phyloP scores from a whole-genome alignment of 2,797 vertebrate species.

The Brachyrhaphis roseni region DNA sequence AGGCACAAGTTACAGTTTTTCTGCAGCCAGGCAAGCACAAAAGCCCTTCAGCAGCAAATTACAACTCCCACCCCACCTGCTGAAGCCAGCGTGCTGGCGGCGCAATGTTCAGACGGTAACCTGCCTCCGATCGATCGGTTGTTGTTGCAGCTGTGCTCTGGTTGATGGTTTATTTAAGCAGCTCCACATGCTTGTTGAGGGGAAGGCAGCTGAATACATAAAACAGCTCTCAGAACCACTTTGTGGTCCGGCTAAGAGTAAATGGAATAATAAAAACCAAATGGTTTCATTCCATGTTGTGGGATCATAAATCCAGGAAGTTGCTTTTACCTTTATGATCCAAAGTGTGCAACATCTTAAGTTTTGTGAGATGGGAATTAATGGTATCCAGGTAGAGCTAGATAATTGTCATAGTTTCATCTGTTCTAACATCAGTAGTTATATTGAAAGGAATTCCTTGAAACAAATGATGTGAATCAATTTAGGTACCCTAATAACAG shows the following conservation, averaged over 20 bases:
- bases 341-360: conserved; percentile 74
- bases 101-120: conserved; percentile 90
- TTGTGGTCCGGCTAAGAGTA: conserved; percentile 98
- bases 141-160: conserved; percentile 98
- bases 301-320: conserved; percentile 93
- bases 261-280: conserved; percentile 99
- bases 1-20: conserved; percentile 86
- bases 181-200: conserved; percentile 98
- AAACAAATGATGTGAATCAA: conserved; percentile 16
- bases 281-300: conserved; percentile 99
- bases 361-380: conserved; percentile 70
- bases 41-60: conserved; percentile 87
- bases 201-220: conserved; percentile 99
- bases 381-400: conserved; percentile 77
- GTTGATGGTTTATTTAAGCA: conserved; percentile 98
- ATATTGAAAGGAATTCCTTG: conserved; percentile 1
- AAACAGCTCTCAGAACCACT: conserved; percentile 99
- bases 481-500: not conserved
- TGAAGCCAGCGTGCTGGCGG: conserved; percentile 87
- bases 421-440: conserved; percentile 13
- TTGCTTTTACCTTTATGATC: conserved; percentile 90
- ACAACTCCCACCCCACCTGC: conserved; percentile 94
- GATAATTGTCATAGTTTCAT: conserved; percentile 73
- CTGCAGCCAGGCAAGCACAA: conserved; percentile 84
- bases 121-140: conserved; percentile 96